Evolutionary conservation across 2,888 invertebrate species (phyloP).

Genomic region (Hololepta plana): DNA sequence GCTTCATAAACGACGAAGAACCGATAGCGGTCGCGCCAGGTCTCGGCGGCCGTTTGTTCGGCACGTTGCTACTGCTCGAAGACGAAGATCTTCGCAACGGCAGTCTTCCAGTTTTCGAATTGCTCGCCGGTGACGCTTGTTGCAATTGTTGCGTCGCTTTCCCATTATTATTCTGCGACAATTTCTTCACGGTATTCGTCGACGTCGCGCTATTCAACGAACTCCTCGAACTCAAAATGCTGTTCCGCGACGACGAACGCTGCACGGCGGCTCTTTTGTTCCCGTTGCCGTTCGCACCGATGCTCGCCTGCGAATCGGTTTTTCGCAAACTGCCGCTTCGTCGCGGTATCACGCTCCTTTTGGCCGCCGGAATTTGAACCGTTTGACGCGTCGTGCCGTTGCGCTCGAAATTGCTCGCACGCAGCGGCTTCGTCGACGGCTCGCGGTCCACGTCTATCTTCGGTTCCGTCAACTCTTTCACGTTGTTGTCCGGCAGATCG

Average conservation of each 20-base stretch:
- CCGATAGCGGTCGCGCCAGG: no score
- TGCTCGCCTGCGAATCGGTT: conserved; percentile 19
- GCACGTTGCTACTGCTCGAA: conserved; percentile 19
- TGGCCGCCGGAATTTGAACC: conserved; percentile 1
- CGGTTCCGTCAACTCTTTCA: no score
- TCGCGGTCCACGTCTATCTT: conserved; percentile 4
- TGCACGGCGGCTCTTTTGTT: conserved; percentile 32
- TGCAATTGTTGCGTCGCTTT: conserved; percentile 7
- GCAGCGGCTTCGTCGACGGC: background rate
- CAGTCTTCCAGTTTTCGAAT: no score
- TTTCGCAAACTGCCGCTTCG: conserved; percentile 25
- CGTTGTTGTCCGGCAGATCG: conserved; percentile 8
- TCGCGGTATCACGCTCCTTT: conserved; percentile 19
- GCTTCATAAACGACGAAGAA: conserved; percentile 71
- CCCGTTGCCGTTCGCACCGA: conserved; percentile 9
- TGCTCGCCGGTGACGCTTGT: no score
- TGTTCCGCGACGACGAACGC: conserved; percentile 59
- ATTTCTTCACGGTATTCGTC: conserved; percentile 57
- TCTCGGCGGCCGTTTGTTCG: no score
- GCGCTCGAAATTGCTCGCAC: conserved; percentile 4
- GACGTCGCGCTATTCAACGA: conserved; percentile 68
- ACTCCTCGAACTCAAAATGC: conserved; percentile 64
- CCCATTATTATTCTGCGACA: conserved; percentile 35
- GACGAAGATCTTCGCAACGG: no score
- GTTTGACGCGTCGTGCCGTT: conserved; percentile 7